Conservation (phyloP, 2,797 vertebrate genomes). For the Aplochiton taeniatus region DNA sequence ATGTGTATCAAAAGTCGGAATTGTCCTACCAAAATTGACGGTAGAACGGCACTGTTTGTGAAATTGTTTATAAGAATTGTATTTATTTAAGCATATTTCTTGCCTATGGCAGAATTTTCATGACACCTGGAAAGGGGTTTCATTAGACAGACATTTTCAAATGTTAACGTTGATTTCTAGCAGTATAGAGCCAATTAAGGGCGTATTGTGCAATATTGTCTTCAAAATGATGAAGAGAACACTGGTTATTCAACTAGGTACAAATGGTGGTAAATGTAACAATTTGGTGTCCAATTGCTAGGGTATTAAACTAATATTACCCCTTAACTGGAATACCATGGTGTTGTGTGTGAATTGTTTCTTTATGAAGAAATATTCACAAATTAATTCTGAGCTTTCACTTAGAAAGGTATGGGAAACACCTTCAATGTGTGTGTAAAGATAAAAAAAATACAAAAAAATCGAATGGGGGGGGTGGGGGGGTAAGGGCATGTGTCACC, state of each 20-base stretch:
- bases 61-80: constrained; percentile 47
- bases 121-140: constrained; percentile 55
- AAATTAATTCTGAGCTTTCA: not conserved
- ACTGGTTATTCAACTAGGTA: constrained; percentile 27
- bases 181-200: constrained; percentile 1
- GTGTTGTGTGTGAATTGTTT: not conserved
- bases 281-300: constrained; percentile 6
- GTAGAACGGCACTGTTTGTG: constrained; percentile 45
- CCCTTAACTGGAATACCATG: no score
- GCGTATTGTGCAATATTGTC: constrained; percentile 16
- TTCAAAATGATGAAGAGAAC: constrained; percentile 34
- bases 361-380: not conserved
- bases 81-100: constrained; percentile 51
- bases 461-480: constrained; percentile 14
- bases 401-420: constrained; percentile 17
- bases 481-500: constrained; percentile 38
- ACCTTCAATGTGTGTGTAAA: constrained; percentile 40
- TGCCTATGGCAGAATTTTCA: constrained; percentile 53
- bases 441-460: no score
- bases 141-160: constrained; percentile 11
- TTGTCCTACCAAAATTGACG: constrained; percentile 32
- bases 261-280: not conserved
- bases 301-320: constrained; percentile 1
- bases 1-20: constrained; percentile 31
- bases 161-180: not conserved